Evolutionary conservation across 2,797 vertebrate genomes (phyloP), one percentile per base, ranked within the genome.

Genomic region (Acrossocheilus fasciatus): DNA sequence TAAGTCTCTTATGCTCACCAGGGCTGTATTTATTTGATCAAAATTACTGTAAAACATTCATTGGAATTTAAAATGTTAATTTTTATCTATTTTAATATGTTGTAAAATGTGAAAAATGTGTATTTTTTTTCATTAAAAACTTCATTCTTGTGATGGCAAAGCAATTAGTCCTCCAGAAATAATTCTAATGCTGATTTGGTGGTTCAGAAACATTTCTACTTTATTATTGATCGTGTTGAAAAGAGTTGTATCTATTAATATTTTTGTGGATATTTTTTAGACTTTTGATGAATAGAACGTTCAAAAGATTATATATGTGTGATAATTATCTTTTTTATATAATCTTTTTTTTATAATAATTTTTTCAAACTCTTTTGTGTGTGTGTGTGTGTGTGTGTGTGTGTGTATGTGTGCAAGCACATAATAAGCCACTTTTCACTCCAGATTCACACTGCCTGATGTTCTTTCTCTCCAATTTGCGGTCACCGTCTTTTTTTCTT

Each of bases 371-470:
- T 30, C 30, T 26, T 26, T 26, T 73, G 34, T 34, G 34, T 34
- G 34, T 34, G 70, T 26, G 73, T 73, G 11, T 45, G 23, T 43
- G 39, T 57, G 34, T 39, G 36, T 6, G 0, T 18, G 36, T 30
- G 4, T 74, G 45, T 34, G 75, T 62, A 9, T n/a, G 23, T 47
- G 41, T 62, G n/a, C 39, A 76, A 39, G 10, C 54, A 50, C 8
- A 73, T 18, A 45, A 34, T 30, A 36, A 50, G 47, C 45, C 23
- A 50, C 64, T 30, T 41, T 73, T 74, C 20, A 39, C 43, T 74
- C 43, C 69, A 59, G 26, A 62, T 74, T 75, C 30, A 74, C 77
- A 75, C 54, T 39, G 69, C 4, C 36, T 64, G 30, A 72, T 72
- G 39, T 62, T 47, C 8, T 72, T 72, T 73, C 15, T 30, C 54